Percentiles rank a stretch among this genome's conserved stretches.
phyloP scores from a whole-genome alignment of 1,140 invertebrate species.

The Drosophila pallidifrons region DNA sequence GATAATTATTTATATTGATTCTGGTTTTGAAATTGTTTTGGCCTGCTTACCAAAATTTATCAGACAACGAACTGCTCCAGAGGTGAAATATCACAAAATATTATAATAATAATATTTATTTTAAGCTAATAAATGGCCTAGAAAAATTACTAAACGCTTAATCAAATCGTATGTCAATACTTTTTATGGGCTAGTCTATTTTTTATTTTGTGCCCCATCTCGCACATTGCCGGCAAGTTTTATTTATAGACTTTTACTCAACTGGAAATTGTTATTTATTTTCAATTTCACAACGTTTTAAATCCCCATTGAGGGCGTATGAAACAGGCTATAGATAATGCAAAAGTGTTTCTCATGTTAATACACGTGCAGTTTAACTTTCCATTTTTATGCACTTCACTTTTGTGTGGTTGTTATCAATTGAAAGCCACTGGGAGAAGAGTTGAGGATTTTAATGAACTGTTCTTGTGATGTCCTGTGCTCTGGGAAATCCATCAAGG shows the following conservation, averaged over 20 bases:
- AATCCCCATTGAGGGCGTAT: background rate
- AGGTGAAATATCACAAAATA: background rate
- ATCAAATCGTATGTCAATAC: background rate
- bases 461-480: background rate
- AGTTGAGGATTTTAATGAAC: background rate
- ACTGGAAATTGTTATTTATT: background rate
- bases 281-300: constrained; percentile 7
- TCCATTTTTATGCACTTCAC: constrained; percentile 1
- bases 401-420: background rate
- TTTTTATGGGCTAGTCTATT: background rate
- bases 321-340: background rate
- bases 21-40: background rate
- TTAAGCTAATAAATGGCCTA: background rate
- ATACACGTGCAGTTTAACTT: background rate
- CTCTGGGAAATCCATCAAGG: constrained; percentile 32
- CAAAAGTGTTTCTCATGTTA: background rate
- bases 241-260: constrained; percentile 18
- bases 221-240: background rate
- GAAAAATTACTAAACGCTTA: background rate
- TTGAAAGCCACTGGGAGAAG: background rate
- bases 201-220: background rate
- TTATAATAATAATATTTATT: background rate
- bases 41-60: background rate
- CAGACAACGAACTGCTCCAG: background rate
- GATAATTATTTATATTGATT: constrained; percentile 2